Percentiles rank a stretch among this genome's conserved stretches.
These are phyloP conservation scores for Margaritifera margaritifera DNA, from an alignment of 2,888 invertebrate species.

Conservation along the genomic window DNA sequence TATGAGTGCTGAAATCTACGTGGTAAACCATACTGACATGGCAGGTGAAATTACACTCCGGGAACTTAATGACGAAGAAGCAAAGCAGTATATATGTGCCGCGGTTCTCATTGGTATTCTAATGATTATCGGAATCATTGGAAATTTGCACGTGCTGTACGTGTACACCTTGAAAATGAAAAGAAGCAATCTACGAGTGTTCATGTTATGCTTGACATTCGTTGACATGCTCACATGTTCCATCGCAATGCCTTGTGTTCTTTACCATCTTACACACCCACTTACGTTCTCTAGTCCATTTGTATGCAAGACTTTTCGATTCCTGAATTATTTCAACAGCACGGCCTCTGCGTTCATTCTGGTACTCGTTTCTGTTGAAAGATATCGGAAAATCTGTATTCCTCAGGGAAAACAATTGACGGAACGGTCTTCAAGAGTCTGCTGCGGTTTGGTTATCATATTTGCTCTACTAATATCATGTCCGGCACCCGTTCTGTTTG, in stretches of 20 bases:
- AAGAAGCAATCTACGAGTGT: conserved; percentile 34
- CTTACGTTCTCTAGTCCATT: conserved; percentile 27
- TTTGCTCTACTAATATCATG: conserved; percentile 36
- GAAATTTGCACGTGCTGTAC: conserved; percentile 39
- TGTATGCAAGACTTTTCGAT: conserved; percentile 34
- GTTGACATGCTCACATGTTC: conserved; percentile 33
- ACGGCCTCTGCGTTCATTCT: conserved; percentile 24
- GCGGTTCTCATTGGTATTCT: conserved; percentile 33
- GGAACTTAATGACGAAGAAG: conserved; percentile 27
- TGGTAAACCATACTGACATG: not conserved
- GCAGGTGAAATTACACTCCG: not conserved
- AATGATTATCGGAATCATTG: conserved; percentile 35
- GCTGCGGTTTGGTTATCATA: conserved; percentile 15
- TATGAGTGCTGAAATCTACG: conserved; percentile 27
- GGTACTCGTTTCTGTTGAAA: conserved; percentile 31
- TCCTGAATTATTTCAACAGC: conserved; percentile 33
- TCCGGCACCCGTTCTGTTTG: conserved; percentile 54
- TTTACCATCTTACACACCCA: conserved; percentile 34
- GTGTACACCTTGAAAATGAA: conserved; percentile 33
- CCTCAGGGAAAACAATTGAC: conserved; percentile 48
- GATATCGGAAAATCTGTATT: conserved; percentile 55
- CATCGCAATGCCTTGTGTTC: conserved; percentile 40
- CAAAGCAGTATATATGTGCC: conserved; percentile 33
- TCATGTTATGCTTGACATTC: conserved; percentile 28
- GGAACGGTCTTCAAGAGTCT: conserved; percentile 26